phyloP scores from a whole-genome alignment of 2,113 vertebrate genomes.

The Heterotilapia buettikoferi region DNA sequence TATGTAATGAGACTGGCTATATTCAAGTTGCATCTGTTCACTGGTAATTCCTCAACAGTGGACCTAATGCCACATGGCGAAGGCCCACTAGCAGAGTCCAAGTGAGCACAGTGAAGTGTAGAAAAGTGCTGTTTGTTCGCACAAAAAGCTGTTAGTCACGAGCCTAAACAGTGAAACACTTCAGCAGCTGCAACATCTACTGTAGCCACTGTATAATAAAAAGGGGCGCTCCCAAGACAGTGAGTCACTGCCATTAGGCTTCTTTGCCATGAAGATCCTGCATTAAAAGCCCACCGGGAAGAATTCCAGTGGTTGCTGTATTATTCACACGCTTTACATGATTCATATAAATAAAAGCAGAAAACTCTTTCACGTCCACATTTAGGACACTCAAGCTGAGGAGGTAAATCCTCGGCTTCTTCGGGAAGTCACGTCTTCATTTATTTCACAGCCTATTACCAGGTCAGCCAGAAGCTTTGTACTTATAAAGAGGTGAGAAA shows the following conservation, averaged over 20 bases:
- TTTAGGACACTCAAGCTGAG: background rate
- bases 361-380: background rate
- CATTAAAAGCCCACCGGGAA: background rate
- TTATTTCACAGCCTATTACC: slow-evolving; percentile 16
- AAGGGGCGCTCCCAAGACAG: background rate
- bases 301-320: background rate
- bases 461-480: background rate
- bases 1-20: slow-evolving; percentile 38
- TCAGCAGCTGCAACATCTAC: background rate
- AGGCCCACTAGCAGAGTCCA: background rate
- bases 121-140: background rate
- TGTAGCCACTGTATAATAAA: background rate
- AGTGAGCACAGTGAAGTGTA: background rate
- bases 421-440: background rate
- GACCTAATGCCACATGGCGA: slow-evolving; percentile 25
- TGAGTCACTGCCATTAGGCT: slow-evolving; percentile 1
- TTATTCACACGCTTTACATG: background rate
- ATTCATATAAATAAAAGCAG: background rate
- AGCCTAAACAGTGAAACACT: slow-evolving; percentile 30
- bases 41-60: slow-evolving; percentile 39
- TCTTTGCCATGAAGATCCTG: background rate
- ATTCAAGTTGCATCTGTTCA: slow-evolving; percentile 55
- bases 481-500: slow-evolving; percentile 13
- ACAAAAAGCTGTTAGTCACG: background rate
- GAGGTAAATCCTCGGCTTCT: background rate